Conservation (phyloP, 2,797 vertebrate genomes). For the Chloroceryle inda region DNA sequence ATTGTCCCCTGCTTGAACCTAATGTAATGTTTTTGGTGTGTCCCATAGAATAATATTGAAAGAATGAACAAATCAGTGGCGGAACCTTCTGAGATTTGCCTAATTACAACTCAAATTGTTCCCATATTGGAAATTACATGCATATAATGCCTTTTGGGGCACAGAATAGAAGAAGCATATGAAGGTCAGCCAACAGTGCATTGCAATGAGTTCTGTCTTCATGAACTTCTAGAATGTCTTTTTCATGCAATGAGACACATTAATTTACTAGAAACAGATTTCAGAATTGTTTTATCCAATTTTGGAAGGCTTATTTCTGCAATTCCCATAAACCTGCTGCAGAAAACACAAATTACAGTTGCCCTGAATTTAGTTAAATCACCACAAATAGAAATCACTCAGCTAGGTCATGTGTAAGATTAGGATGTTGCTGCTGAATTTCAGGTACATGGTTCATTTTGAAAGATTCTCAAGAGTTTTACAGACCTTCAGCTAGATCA, state of each 20-base stretch:
- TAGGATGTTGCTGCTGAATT: background rate
- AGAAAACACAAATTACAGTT: conserved; percentile 70
- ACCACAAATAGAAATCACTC: conserved; percentile 18
- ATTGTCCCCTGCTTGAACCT: conserved; percentile 84
- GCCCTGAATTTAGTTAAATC: conserved; percentile 24
- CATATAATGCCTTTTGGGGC: conserved; percentile 87
- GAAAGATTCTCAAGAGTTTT: background rate
- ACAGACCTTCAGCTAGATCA: background rate
- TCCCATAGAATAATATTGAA: conserved; percentile 85
- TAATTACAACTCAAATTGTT: conserved; percentile 91
- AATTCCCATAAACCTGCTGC: conserved; percentile 71
- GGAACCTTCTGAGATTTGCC: conserved; percentile 88
- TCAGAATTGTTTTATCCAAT: conserved; percentile 81
- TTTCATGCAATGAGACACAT: conserved; percentile 80
- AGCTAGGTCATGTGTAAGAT: background rate
- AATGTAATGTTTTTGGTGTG: conserved; percentile 82
- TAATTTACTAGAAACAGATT: conserved; percentile 84
- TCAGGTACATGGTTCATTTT: background rate
- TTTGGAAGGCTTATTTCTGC: conserved; percentile 81
- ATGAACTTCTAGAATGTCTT: conserved; percentile 77
- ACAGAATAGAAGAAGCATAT: conserved; percentile 82
- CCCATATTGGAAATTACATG: conserved; percentile 91
- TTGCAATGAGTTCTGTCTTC: conserved; percentile 76
- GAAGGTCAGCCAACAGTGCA: conserved; percentile 84
- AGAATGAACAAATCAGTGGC: conserved; percentile 87